A percentile compares a stretch with the other conserved stretches of the same genome.
These are phyloP conservation scores for Dicyrtomina minuta DNA, from an alignment of 2,888 invertebrate species.

Conservation along the genomic window DNA sequence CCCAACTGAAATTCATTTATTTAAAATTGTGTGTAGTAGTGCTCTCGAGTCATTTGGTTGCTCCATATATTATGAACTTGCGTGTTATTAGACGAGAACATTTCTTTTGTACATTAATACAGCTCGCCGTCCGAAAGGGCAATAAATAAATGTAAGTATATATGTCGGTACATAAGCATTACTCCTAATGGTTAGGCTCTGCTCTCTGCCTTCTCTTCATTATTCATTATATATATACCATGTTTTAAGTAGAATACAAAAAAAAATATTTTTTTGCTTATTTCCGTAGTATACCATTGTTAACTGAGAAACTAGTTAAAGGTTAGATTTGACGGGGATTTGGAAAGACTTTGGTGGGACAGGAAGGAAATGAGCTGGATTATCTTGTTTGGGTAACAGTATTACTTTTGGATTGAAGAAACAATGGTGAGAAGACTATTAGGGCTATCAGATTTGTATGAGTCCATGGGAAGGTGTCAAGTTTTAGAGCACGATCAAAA, in stretches of 20 bases:
- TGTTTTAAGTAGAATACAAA: not conserved
- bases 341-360: conserved; percentile 20
- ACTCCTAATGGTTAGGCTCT: not conserved
- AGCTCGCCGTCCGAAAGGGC: too few species aligned
- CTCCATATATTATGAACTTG: too few species aligned
- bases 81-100: too few species aligned
- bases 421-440: conserved; percentile 29
- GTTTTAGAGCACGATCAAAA: conserved; percentile 16
- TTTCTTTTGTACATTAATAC: too few species aligned
- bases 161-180: not conserved
- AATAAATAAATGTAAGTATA: not conserved
- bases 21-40: too few species aligned
- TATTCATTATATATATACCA: too few species aligned
- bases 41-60: too few species aligned
- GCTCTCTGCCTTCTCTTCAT: not conserved
- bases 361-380: conserved; percentile 25
- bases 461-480: conserved; percentile 31
- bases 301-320: conserved; percentile 25
- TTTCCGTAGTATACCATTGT: conserved; percentile 26
- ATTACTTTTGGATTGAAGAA: conserved; percentile 24
- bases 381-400: conserved; percentile 34
- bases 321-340: conserved; percentile 32
- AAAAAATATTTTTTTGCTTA: conserved; percentile 4
- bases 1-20: too few species aligned
- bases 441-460: conserved; percentile 28